Conservation (phyloP, 2,113 vertebrate genomes). For the Petaurus breviceps region DNA sequence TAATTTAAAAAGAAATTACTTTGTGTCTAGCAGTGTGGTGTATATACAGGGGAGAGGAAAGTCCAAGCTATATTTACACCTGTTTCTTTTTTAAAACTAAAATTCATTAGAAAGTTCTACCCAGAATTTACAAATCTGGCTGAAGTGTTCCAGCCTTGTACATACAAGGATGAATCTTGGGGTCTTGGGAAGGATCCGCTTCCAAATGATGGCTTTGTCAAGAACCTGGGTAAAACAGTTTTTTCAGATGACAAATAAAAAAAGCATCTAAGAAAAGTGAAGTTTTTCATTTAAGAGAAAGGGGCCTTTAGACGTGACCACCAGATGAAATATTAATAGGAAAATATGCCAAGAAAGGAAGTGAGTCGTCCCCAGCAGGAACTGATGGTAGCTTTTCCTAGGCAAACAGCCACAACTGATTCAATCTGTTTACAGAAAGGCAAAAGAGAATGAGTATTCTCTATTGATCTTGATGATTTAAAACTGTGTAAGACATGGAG, state of each 20-base stretch:
- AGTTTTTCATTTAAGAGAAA: constrained; percentile 42
- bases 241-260: constrained; percentile 34
- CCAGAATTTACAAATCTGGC: not conserved
- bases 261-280: constrained; percentile 4
- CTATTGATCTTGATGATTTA: constrained; percentile 57
- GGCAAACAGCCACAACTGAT: constrained; percentile 62
- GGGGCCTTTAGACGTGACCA: constrained; percentile 35
- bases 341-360: constrained; percentile 65
- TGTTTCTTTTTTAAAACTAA: constrained; percentile 46
- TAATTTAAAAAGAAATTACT: not conserved
- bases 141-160: not conserved
- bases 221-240: constrained; percentile 48
- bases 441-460: constrained; percentile 60
- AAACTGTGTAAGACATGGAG: constrained; percentile 31
- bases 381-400: constrained; percentile 55
- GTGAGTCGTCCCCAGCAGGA: constrained; percentile 62
- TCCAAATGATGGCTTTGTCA: constrained; percentile 43
- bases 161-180: constrained; percentile 4
- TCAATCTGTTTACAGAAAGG: constrained; percentile 67
- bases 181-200: not conserved
- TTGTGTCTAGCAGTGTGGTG: not conserved
- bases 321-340: constrained; percentile 58
- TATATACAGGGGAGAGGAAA: not conserved
- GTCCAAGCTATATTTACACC: not conserved
- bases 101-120: not conserved